phyloP scores from a whole-genome alignment of 2,888 invertebrate genomes.

The Acleris laterana region DNA sequence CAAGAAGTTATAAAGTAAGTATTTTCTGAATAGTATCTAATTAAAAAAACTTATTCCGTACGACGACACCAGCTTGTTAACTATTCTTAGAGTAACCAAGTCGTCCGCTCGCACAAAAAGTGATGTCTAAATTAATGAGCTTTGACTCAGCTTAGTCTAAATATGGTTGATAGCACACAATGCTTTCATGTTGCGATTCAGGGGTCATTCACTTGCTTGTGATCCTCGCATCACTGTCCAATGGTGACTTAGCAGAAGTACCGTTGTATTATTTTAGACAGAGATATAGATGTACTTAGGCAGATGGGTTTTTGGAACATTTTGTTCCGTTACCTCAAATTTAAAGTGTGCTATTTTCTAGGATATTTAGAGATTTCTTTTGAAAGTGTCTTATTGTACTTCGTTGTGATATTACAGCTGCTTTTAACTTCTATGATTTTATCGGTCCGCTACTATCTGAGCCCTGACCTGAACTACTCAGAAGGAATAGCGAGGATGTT shows the following conservation, averaged over 20 bases:
- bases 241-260: conserved; percentile 31
- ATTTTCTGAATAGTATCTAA: background rate
- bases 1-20: too few relatives aligned
- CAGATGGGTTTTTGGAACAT: background rate
- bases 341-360: background rate
- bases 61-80: background rate
- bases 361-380: too few relatives aligned
- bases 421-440: too few relatives aligned
- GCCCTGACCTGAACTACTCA: too few relatives aligned
- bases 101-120: conserved; percentile 11
- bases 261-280: conserved; percentile 26
- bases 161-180: conserved; percentile 26
- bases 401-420: too few relatives aligned
- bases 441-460: too few relatives aligned
- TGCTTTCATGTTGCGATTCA: conserved; percentile 32
- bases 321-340: conserved; percentile 1
- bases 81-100: conserved; percentile 9
- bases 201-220: conserved; percentile 34
- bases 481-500: too few relatives aligned
- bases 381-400: too few relatives aligned
- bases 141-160: conserved; percentile 26
- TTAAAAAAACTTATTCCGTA: background rate
- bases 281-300: background rate
- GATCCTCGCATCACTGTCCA: conserved; percentile 27
- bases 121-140: conserved; percentile 18